Percentiles rank a stretch among this genome's conserved stretches.
phyloP scores from a whole-genome alignment of 2,113 vertebrate species.

The Atractosteus spatula region DNA sequence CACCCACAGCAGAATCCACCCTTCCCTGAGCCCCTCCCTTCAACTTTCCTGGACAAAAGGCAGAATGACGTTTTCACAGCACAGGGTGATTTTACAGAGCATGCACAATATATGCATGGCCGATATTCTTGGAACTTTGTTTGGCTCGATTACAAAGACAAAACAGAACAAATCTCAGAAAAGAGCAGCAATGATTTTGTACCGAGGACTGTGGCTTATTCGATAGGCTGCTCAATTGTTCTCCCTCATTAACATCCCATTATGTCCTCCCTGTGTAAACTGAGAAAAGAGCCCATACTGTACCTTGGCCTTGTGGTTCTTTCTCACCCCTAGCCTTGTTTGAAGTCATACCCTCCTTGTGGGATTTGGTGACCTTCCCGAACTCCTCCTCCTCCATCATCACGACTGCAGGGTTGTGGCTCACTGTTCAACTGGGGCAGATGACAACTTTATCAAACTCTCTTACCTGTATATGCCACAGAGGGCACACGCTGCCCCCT shows the following conservation, averaged over 20 bases:
- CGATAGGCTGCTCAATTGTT: not conserved
- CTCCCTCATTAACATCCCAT: not conserved
- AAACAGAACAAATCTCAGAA: not conserved
- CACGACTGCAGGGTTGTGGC: constrained; percentile 12
- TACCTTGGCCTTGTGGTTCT: constrained; percentile 1
- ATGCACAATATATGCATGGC: constrained; percentile 2
- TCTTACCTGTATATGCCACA: too few relatives aligned
- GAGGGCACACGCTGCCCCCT: not conserved
- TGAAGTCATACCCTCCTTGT: not conserved
- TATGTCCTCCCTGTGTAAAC: not conserved
- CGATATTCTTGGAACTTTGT: constrained; percentile 11
- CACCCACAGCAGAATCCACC: constrained; percentile 8
- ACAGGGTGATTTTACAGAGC: constrained; percentile 1
- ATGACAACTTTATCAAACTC: too few relatives aligned
- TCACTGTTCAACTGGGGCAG: not conserved
- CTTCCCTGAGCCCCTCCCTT: constrained; percentile 2
- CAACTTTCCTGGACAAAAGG: constrained; percentile 14
- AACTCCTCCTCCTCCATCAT: constrained; percentile 11
- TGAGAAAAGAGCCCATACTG: not conserved
- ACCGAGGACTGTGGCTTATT: too few relatives aligned
- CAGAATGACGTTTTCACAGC: constrained; percentile 4
- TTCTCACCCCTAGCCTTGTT: not conserved
- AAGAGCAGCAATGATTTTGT: too few relatives aligned
- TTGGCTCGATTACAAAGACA: not conserved
- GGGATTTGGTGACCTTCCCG: constrained; percentile 17